phyloP scores from a whole-genome alignment of 2,797 vertebrate species.

The Melanitta fusca region DNA sequence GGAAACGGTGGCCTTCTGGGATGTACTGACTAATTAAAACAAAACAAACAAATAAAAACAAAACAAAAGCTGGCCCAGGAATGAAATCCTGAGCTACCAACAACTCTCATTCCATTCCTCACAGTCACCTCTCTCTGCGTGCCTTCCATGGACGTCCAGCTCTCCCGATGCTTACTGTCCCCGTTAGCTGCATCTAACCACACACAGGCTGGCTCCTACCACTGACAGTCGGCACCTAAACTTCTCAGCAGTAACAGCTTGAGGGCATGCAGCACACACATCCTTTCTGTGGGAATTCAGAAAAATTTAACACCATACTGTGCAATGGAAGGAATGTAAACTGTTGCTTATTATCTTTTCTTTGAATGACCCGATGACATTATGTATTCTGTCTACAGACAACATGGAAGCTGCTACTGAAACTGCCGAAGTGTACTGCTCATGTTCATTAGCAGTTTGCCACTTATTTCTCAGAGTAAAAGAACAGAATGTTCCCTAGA shows the following conservation, averaged over 20 bases:
- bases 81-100: background rate
- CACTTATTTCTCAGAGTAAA: slow-evolving; percentile 19
- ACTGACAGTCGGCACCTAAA: background rate
- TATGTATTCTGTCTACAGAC: background rate
- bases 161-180: background rate
- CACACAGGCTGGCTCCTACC: background rate
- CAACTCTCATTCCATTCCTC: background rate
- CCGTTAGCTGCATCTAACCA: background rate
- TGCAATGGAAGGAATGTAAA: background rate
- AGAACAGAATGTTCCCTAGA: slow-evolving; percentile 35
- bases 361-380: background rate
- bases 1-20: background rate
- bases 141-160: background rate
- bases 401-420: background rate
- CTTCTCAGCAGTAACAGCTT: background rate
- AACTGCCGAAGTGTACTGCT: background rate
- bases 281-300: background rate
- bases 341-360: background rate
- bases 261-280: background rate
- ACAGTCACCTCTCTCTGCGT: background rate
- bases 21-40: background rate
- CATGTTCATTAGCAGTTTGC: slow-evolving; percentile 41
- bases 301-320: background rate
- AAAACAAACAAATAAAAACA: background rate
- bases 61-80: background rate